Conservation (phyloP, 2,888 invertebrate species). For the Eupithecia exiguata region DNA sequence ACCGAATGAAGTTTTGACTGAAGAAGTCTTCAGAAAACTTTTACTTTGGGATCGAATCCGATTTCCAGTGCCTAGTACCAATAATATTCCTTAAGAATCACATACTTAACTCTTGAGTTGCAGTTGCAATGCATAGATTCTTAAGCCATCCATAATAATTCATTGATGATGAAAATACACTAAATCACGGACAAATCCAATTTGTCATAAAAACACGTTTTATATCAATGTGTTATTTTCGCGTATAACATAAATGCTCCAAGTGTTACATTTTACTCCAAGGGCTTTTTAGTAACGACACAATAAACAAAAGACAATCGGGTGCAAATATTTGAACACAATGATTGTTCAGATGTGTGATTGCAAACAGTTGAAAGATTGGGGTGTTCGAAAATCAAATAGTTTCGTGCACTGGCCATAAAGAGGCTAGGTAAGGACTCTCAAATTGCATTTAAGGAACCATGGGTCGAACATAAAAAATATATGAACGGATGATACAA, state of each 20-base stretch:
- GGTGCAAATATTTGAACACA: constrained; percentile 71
- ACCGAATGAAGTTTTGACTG: not conserved
- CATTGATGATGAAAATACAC: not conserved
- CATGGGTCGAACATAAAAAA: not conserved
- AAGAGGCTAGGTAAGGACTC: not conserved
- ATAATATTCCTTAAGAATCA: not conserved
- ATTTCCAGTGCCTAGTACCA: not conserved
- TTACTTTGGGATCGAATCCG: not conserved
- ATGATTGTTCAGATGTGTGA: constrained; percentile 50
- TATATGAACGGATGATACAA: not conserved
- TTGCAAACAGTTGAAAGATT: constrained; percentile 4
- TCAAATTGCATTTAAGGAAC: not conserved
- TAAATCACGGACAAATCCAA: constrained; percentile 35
- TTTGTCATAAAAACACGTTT: constrained; percentile 57
- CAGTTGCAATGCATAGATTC: not conserved
- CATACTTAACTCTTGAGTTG: not conserved
- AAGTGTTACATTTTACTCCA: constrained; percentile 71
- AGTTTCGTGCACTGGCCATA: not conserved
- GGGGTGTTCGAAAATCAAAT: constrained; percentile 11
- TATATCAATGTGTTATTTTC: constrained; percentile 72
- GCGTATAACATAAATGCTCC: constrained; percentile 69
- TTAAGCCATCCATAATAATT: not conserved
- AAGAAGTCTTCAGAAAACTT: not conserved
- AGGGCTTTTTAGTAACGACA: constrained; percentile 72
- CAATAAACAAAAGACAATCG: constrained; percentile 75